Evolutionary conservation across 2,888 invertebrate genomes (phyloP), one percentile per base, ranked within the genome.

Genomic region (Busseola fusca): DNA sequence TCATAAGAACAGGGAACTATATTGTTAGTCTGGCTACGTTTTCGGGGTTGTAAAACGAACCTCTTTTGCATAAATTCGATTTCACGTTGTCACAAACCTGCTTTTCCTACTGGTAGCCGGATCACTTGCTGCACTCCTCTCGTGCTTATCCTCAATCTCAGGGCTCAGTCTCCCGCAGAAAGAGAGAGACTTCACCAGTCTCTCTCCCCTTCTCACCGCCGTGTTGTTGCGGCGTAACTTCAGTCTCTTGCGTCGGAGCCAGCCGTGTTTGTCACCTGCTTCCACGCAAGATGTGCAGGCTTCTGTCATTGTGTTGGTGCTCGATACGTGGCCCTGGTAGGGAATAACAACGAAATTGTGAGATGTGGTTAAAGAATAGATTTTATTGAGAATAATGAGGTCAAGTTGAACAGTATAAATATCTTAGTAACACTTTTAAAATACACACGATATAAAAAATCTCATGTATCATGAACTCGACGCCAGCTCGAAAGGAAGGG

Each of bases 101-200:
- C 94, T 93, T 85, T 96, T 96, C 74, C 96, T 94, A 77, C 96
- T 95, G 52, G 96, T 96, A 71, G 97, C 96, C 0, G 97, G 97
- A 86, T 97, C 97, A 84, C 97, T 97, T 14, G 96, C 96, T 0
- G 96, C 96, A 81, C 96, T 96, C 72, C 97, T 92, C 75, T 96
- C 96, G 76, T 93, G 94, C 83, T 94, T 96, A 82, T 96, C 96
- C 82, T 96, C 97, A 42, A 96, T 95, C 83, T 96, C 96, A 1
- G 96, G 94, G 64, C 96, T 95, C 70, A 96, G 93, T 73, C 97
- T 96, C 25, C 97, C 97, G 68, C 97, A 97, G 93, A 97, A 97
- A 12, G 97, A 97, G 57, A 97, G 97, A 0, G 97, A 97, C 93
- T 98, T 98, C 27, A 97, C 97, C 64, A 97, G 90, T 54, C 96